phyloP scores from a whole-genome alignment of 1,140 invertebrate genomes.

The Macrobrachium nipponense region DNA sequence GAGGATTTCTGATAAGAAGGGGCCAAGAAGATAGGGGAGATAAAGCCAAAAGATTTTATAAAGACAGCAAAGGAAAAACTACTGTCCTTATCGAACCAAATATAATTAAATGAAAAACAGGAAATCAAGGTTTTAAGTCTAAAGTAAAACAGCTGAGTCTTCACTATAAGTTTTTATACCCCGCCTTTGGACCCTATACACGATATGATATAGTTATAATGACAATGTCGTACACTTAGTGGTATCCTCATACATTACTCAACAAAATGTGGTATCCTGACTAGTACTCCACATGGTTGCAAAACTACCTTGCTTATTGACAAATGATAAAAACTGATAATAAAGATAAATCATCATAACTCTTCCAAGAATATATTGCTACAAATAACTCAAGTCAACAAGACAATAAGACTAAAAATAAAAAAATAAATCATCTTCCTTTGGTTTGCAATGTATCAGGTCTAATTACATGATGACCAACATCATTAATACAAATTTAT shows the following conservation, averaged over 20 bases:
- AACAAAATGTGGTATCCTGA: slow-evolving; percentile 32
- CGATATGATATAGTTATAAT: slow-evolving; percentile 54
- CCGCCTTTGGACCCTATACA: slow-evolving; percentile 60
- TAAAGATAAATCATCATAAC: slow-evolving; percentile 7
- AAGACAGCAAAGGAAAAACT: neutral
- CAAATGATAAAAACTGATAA: slow-evolving; percentile 1
- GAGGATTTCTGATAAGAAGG: neutral
- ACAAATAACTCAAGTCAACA: no score
- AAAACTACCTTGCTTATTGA: slow-evolving; percentile 12
- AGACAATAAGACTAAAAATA: no score
- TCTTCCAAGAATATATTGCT: neutral
- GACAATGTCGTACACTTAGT: slow-evolving; percentile 44
- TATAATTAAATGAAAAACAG: neutral
- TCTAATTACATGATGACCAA: slow-evolving; percentile 6
- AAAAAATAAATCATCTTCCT: neutral
- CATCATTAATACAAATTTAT: neutral
- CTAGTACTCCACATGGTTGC: slow-evolving; percentile 24
- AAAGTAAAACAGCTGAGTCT: slow-evolving; percentile 19
- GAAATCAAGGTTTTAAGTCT: neutral
- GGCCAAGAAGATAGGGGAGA: neutral
- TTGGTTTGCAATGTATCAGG: slow-evolving; percentile 26
- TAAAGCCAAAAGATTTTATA: neutral
- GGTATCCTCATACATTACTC: slow-evolving; percentile 36
- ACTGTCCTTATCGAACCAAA: neutral
- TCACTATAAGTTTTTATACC: slow-evolving; percentile 58